These are phyloP conservation scores for Cynocephalus volans DNA, from an alignment of 2,113 vertebrate genomes.

Conservation along the genomic window DNA sequence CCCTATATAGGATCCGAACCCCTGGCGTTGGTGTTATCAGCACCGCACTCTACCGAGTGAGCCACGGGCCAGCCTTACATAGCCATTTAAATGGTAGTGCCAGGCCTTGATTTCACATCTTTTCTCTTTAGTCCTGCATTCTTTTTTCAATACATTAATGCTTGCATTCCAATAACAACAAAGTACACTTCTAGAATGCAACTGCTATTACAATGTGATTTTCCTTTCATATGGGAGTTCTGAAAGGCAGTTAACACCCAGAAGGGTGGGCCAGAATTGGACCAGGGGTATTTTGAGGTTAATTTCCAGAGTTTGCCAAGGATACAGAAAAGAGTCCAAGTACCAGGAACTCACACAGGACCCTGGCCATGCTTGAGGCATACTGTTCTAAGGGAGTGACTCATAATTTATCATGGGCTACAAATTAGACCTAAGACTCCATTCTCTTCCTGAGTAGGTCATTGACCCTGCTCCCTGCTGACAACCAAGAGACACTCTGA, in stretches of 20 bases:
- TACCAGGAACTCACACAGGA: constrained; percentile 34
- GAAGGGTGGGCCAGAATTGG: background rate
- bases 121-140: background rate
- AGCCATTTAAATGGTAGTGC: background rate
- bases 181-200: background rate
- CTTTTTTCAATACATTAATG: background rate
- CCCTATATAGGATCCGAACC: too few species aligned
- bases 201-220: background rate
- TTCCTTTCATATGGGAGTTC: background rate
- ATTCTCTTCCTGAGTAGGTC: constrained; percentile 69
- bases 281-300: constrained; percentile 65
- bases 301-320: constrained; percentile 50
- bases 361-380: background rate
- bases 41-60: too few species aligned
- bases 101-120: background rate
- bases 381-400: constrained; percentile 62
- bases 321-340: constrained; percentile 43
- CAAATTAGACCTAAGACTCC: constrained; percentile 46
- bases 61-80: too few species aligned
- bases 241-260: background rate
- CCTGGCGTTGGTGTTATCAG: too few species aligned
- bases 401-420: constrained; percentile 31
- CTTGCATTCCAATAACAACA: background rate
- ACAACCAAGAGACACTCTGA: background rate
- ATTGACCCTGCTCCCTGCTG: constrained; percentile 37